A percentile compares a stretch with the other conserved stretches of the same genome.
phyloP scores from a whole-genome alignment of 2,113 vertebrate species.

The Rhinogobius similis region DNA sequence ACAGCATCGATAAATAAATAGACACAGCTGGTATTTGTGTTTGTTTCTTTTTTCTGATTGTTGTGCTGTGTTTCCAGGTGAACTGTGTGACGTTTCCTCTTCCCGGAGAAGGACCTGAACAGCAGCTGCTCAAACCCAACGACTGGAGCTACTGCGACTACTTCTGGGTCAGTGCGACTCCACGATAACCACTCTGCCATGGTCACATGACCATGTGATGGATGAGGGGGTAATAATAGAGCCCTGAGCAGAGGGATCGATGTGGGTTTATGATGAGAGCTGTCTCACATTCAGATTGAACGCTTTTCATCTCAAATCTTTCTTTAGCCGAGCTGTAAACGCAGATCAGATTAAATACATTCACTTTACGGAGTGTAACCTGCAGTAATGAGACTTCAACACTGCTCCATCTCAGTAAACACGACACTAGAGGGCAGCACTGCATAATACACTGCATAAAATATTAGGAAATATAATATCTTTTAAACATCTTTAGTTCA shows the following conservation, averaged over 20 bases:
- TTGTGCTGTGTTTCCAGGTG: constrained; percentile 76
- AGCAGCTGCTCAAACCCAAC: constrained; percentile 93
- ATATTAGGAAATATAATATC: too few relatives aligned
- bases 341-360: not conserved
- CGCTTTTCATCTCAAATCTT: not conserved
- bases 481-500: too few relatives aligned
- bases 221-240: too few relatives aligned
- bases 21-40: too few relatives aligned
- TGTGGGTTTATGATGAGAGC: not conserved
- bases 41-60: too few relatives aligned
- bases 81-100: constrained; percentile 97
- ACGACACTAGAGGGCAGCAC: too few relatives aligned
- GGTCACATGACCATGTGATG: not conserved
- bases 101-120: constrained; percentile 87
- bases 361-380: too few relatives aligned
- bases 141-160: constrained; percentile 99
- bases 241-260: not conserved
- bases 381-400: too few relatives aligned
- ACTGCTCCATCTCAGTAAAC: too few relatives aligned
- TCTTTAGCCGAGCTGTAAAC: not conserved
- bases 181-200: not conserved
- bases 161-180: constrained; percentile 94
- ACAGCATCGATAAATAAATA: too few relatives aligned
- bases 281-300: too few relatives aligned
- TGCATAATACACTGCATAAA: too few relatives aligned